Conservation (phyloP, 2,113 vertebrate genomes). For the Catagonus wagneri region DNA sequence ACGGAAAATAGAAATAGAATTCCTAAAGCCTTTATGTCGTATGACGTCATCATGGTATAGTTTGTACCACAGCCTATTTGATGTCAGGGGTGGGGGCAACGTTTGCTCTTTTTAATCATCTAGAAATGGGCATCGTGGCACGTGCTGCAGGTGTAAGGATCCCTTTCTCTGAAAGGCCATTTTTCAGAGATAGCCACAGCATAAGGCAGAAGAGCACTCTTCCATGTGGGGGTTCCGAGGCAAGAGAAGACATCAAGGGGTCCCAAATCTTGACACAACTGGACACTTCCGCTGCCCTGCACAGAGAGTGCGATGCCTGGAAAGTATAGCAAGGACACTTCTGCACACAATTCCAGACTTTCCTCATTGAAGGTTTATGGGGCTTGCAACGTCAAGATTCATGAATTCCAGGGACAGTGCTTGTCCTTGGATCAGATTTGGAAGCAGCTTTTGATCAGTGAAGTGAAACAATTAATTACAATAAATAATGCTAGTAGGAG, state of each 20-base stretch:
- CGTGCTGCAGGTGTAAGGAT: slow-evolving; percentile 55
- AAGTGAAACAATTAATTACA: slow-evolving; percentile 87
- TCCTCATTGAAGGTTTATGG: slow-evolving; percentile 88
- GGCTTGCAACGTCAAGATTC: slow-evolving; percentile 86
- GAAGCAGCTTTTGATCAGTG: slow-evolving; percentile 82
- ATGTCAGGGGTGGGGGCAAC: neutral
- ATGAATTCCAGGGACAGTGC: slow-evolving; percentile 84
- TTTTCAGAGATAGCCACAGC: slow-evolving; percentile 52
- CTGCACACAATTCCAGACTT: slow-evolving; percentile 75
- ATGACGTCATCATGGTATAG: neutral
- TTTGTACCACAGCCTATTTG: neutral
- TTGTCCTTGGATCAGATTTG: slow-evolving; percentile 84
- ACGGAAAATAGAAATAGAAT: neutral
- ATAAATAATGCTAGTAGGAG: slow-evolving; percentile 78
- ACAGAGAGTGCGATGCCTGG: slow-evolving; percentile 64
- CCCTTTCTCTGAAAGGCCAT: neutral
- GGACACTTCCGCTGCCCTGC: neutral
- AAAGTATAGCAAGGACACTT: slow-evolving; percentile 78
- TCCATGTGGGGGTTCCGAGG: slow-evolving; percentile 37
- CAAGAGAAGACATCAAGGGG: slow-evolving; percentile 43
- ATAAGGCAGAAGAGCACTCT: slow-evolving; percentile 63
- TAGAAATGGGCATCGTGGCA: slow-evolving; percentile 47
- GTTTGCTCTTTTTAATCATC: slow-evolving; percentile 50
- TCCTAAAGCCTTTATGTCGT: neutral
- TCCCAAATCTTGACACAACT: neutral